Percentiles rank a stretch among this genome's conserved stretches.
Conservation (phyloP, 2,888 invertebrate genomes). For the Biston stratarius region DNA sequence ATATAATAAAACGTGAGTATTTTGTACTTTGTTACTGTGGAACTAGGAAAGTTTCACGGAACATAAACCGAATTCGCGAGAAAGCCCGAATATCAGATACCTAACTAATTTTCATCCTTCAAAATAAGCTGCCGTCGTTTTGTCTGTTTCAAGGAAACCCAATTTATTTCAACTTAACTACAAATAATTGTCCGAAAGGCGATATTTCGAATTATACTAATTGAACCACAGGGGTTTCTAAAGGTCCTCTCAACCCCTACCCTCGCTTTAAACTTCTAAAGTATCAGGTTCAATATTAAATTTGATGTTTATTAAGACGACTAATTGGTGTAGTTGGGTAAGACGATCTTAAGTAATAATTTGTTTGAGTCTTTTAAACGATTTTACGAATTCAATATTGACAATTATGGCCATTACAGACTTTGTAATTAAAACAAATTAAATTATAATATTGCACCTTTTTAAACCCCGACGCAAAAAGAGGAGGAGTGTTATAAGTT, state of each 20-base stretch:
- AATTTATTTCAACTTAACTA: constrained; percentile 40
- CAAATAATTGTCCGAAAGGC: constrained; percentile 43
- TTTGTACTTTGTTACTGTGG: too few relatives aligned
- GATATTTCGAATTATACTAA: constrained; percentile 47
- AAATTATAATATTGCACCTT: too few relatives aligned
- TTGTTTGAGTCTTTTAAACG: neutral
- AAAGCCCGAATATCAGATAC: constrained; percentile 2
- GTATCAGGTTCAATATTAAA: constrained; percentile 46
- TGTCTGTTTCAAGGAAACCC: constrained; percentile 19
- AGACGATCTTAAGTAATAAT: constrained; percentile 3
- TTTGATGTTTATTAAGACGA: constrained; percentile 37
- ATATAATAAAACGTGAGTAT: too few relatives aligned
- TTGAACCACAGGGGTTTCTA: constrained; percentile 47
- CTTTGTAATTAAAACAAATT: too few relatives aligned
- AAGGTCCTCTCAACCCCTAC: constrained; percentile 21
- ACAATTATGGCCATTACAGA: too few relatives aligned
- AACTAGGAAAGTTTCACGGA: neutral
- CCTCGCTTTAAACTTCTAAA: constrained; percentile 33
- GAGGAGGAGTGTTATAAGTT: too few relatives aligned
- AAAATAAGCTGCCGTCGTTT: constrained; percentile 16
- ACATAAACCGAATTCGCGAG: constrained; percentile 2
- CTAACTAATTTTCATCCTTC: constrained; percentile 9
- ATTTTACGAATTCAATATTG: neutral
- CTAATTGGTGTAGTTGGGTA: constrained; percentile 28
- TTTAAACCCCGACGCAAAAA: too few relatives aligned